These are phyloP conservation scores for Meleagris gallopavo DNA, from an alignment of 2,113 vertebrate genomes.

Conservation along the genomic window DNA sequence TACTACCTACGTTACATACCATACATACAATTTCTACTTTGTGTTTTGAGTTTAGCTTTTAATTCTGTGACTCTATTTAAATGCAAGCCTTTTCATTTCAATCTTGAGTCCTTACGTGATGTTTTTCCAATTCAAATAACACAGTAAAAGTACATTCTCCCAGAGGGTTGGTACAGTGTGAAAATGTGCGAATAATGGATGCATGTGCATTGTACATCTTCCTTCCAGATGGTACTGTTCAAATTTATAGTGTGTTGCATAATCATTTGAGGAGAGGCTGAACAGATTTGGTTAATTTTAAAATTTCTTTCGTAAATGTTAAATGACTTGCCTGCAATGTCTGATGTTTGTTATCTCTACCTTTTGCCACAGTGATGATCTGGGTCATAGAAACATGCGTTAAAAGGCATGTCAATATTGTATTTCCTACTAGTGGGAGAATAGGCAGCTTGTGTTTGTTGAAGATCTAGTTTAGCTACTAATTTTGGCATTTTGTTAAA, in stretches of 20 bases:
- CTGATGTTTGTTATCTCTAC: neutral
- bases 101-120: constrained; percentile 22
- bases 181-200: constrained; percentile 46
- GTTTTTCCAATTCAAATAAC: constrained; percentile 55
- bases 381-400: neutral
- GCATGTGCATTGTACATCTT: constrained; percentile 43
- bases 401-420: neutral
- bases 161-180: constrained; percentile 25
- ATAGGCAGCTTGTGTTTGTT: neutral
- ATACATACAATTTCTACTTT: neutral
- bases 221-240: constrained; percentile 54
- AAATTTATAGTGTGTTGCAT: constrained; percentile 42
- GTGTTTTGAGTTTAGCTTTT: neutral
- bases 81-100: neutral
- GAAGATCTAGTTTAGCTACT: neutral
- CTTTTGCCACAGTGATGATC: neutral
- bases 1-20: neutral
- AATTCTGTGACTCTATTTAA: constrained; percentile 1
- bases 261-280: constrained; percentile 44
- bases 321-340: neutral
- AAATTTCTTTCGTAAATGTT: constrained; percentile 11
- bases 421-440: neutral
- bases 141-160: constrained; percentile 42
- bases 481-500: neutral
- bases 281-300: constrained; percentile 29